phyloP scores from a whole-genome alignment of 2,797 vertebrate genomes.

The Notolepis coatsorum region DNA sequence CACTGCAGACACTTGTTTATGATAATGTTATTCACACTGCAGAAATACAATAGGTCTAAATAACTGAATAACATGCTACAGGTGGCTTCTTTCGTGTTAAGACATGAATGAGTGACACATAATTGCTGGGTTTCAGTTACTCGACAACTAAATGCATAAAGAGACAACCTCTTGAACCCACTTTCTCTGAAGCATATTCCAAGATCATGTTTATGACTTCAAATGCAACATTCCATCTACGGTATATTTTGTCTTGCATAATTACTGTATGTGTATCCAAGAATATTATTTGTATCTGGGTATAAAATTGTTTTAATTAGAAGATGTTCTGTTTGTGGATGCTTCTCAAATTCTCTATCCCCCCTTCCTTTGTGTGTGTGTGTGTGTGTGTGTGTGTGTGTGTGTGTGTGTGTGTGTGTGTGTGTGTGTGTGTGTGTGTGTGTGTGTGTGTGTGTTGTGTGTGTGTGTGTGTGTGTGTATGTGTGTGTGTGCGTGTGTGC shows the following conservation, averaged over 20 bases:
- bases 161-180: neutral
- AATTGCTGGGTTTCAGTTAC: neutral
- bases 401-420: conserved; percentile 11
- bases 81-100: too few relatives aligned
- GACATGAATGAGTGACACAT: too few relatives aligned
- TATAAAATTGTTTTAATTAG: too few relatives aligned
- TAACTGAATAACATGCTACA: too few relatives aligned
- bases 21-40: too few relatives aligned
- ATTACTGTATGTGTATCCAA: neutral
- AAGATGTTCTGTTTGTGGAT: neutral
- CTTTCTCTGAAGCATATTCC: conserved; percentile 1
- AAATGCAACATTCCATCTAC: neutral
- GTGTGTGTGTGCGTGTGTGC: conserved; percentile 31
- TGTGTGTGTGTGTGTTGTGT: conserved; percentile 8
- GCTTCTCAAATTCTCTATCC: neutral
- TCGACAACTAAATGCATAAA: conserved; percentile 16
- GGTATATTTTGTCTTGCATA: neutral
- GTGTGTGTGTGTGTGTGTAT: conserved; percentile 27
- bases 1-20: too few relatives aligned
- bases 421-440: too few relatives aligned
- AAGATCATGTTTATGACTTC: neutral
- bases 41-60: too few relatives aligned
- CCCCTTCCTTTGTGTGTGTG: conserved; percentile 1
- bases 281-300: neutral
- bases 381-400: conserved; percentile 2